Percentiles rank a stretch among this genome's conserved stretches.
Conservation (phyloP, 2,797 vertebrate species). For the Chelon auratus region DNA sequence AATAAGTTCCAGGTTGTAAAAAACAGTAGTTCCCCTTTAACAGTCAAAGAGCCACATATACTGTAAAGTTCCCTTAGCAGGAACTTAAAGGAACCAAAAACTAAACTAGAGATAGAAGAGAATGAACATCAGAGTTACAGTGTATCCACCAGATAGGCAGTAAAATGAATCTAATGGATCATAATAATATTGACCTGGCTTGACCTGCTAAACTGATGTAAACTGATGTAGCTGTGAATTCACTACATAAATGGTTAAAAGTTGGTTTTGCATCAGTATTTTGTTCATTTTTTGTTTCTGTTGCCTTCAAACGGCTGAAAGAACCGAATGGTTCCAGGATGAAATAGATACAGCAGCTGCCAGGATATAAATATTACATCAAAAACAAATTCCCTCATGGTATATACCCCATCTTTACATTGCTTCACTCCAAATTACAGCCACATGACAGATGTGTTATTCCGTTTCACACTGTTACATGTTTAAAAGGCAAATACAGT, state of each 20-base stretch:
- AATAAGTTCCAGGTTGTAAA: too few relatives aligned
- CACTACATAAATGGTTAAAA: neutral
- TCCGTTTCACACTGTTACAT: neutral
- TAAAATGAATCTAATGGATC: too few relatives aligned
- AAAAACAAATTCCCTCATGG: neutral
- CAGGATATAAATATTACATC: neutral
- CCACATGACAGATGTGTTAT: neutral
- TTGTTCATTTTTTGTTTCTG: neutral
- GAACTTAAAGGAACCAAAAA: too few relatives aligned
- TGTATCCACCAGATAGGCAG: too few relatives aligned
- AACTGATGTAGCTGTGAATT: too few relatives aligned
- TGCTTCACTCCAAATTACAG: neutral
- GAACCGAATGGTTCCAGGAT: too few relatives aligned
- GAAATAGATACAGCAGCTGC: neutral
- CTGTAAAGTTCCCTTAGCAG: too few relatives aligned
- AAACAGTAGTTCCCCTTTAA: too few relatives aligned
- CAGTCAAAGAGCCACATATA: too few relatives aligned
- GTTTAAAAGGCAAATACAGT: neutral
- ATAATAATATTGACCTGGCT: neutral
- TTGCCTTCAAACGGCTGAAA: too few relatives aligned
- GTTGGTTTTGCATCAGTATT: neutral
- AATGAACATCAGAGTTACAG: neutral
- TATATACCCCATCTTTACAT: neutral
- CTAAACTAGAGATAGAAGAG: too few relatives aligned
- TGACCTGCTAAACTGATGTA: slow-evolving; percentile 6